These are phyloP conservation scores for Chlorodrepanis virens DNA, from an alignment of 2,113 vertebrate species.

Conservation along the genomic window DNA sequence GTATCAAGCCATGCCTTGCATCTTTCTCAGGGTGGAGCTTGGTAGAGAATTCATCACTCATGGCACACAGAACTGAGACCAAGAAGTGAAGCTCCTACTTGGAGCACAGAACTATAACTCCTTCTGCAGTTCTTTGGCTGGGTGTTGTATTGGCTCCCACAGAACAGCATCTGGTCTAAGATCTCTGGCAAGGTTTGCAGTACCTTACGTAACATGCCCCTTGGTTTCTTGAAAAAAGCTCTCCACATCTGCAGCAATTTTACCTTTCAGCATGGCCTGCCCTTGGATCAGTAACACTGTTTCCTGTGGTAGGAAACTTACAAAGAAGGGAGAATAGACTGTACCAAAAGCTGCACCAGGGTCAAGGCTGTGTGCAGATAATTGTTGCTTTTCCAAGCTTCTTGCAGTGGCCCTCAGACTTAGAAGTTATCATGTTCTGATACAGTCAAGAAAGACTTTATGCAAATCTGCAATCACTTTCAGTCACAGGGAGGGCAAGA, in stretches of 20 bases:
- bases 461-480: background rate
- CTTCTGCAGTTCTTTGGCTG: background rate
- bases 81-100: background rate
- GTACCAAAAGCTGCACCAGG: background rate
- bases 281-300: background rate
- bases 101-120: background rate
- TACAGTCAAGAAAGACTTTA: background rate
- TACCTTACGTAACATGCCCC: background rate
- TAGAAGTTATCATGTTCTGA: background rate
- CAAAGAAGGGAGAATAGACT: accelerated
- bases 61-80: background rate
- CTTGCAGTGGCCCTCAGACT: background rate
- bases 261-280: background rate
- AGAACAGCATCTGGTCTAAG: background rate
- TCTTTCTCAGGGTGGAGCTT: background rate
- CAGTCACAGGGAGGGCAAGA: background rate
- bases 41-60: background rate
- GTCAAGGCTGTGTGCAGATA: background rate
- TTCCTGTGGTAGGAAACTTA: background rate
- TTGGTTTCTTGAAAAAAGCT: background rate
- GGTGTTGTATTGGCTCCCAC: background rate
- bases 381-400: background rate
- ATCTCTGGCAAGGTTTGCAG: background rate
- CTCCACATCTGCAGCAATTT: background rate
- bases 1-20: accelerated